Evolutionary conservation across 2,888 invertebrate genomes (phyloP), one percentile per base, ranked within the genome.

Genomic region (Temnothorax ravouxi): DNA sequence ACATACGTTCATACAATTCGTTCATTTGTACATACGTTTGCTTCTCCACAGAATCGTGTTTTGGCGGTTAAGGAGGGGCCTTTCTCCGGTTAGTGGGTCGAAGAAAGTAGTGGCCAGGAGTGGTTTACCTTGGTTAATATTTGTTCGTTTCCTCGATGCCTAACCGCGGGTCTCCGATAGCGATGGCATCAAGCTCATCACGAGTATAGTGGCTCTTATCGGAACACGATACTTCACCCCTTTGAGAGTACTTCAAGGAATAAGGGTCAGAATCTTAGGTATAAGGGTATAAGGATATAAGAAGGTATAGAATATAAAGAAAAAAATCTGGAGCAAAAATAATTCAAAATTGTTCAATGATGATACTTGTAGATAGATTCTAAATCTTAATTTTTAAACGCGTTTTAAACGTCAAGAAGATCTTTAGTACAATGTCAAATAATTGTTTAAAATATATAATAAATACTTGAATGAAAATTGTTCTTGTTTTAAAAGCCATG

Each of bases 81-180:
- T 94, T 94, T 94, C 93, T 93, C 93, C 91, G 92, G 91, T 93
- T 92, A 93, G 94, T 94, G 88, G 94, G 94, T 93, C 94, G 91
- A 93, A 94, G 94, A 94, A 94, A 94, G 94, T 94, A 92, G 93
- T 92, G 88, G 18, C 47, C 79, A 91, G 89, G 88, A 94, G 94
- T 93, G 92, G 94, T 94, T 94, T 90, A 89, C 94, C 94, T 94
- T 94, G 94, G 93, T 90, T 92, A 92, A 93, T 93, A 92, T 92
- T 93, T 92, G 90, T 90, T 87, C 80, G 82, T 82, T 56, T 25
- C 4, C 15, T 29, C 21, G 13, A 66, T 44, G 61, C 38, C 41
- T 52, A 64, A 25, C 74, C 56, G 62, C 52, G 62, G 18, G 29
- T 56, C 71, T 21, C 47, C 56, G 47, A 80, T 59, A 72, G 56